Evolutionary conservation across 2,113 vertebrate species (phyloP), one percentile per base, ranked within the genome.

Genomic region (Onychostoma macrolepis): DNA sequence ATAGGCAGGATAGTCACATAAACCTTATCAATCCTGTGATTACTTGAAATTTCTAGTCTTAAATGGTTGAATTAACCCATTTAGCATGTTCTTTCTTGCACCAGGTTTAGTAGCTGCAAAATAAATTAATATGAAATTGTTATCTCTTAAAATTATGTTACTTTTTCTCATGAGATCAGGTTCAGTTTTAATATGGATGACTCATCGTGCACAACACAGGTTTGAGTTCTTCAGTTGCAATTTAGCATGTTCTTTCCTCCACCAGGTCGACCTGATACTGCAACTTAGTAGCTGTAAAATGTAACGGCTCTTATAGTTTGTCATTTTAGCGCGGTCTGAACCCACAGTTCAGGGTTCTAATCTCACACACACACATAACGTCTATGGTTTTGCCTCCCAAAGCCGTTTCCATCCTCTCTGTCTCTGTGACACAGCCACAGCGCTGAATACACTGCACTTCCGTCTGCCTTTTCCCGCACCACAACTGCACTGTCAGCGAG

Each of bases 401-500:
- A 80, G 50, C 41, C 53, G 4, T 80, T 77, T 61, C 48, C n/a
- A 58, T 82, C 80, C 45, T 67, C 71, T 76, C 33, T 53, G 48
- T 74, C 63, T 83, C 72, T 69, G 24, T 69, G 75, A 78, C 48
- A 85, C 26, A 36, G 69, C 65, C 85, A 41, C 80, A 84, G 30
- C 21, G 74, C 61, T 74, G 24, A 83, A 86, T 81, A 53, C 75
- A 69, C 10, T 50, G 84, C 38, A 74, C 76, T 80, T 87, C 71
- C 48, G 21, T 65, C 61, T 61, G 56, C 48, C 45, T 38, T 65
- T 84, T 80, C 74, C 85, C 65, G 53, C 36, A 53, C 53, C 67
- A 75, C 79, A 87, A 87, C 50, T 90, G 89, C 87, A 76, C 74
- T 38, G 80, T 90, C 89, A 90, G 87, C 86, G 43, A 56, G 33